Evolutionary conservation across 2,888 invertebrate species (phyloP).

Genomic region (Leptura quadrifasciata): DNA sequence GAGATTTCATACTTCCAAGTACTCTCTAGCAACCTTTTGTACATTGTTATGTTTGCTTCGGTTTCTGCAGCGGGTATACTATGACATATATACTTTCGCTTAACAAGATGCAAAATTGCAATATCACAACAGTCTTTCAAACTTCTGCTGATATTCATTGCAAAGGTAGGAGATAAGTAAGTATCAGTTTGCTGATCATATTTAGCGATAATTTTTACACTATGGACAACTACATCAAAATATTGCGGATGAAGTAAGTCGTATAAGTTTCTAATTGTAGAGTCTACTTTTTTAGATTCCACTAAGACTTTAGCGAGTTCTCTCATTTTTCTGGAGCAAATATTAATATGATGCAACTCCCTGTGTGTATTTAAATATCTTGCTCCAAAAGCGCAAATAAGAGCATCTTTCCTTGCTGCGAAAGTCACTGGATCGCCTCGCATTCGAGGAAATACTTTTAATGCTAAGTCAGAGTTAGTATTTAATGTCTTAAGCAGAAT

Average conservation of each 20-base stretch:
- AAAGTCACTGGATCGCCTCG: slow-evolving; percentile 2
- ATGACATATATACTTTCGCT: slow-evolving; percentile 25
- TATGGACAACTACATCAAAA: neutral
- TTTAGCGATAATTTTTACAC: slow-evolving; percentile 2
- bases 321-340: slow-evolving; percentile 20
- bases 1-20: slow-evolving; percentile 33
- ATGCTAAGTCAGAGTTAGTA: slow-evolving; percentile 4
- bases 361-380: slow-evolving; percentile 18
- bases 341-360: slow-evolving; percentile 4
- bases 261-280: neutral
- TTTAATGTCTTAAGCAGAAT: neutral
- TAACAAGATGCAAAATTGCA: slow-evolving; percentile 34
- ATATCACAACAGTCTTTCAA: slow-evolving; percentile 36
- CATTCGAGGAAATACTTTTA: slow-evolving; percentile 21
- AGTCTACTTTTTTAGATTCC: slow-evolving; percentile 6
- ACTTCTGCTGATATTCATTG: slow-evolving; percentile 6
- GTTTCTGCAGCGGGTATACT: slow-evolving; percentile 20
- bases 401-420: slow-evolving; percentile 8
- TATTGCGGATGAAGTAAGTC: neutral
- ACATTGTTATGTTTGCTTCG: slow-evolving; percentile 28
- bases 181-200: neutral
- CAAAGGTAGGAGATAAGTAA: slow-evolving; percentile 6
- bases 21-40: slow-evolving; percentile 19
- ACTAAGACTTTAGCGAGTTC: neutral
- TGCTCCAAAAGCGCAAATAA: slow-evolving; percentile 17